phyloP scores from a whole-genome alignment of 1,140 invertebrate species.

The Stenopsyche tienmushanensis region DNA sequence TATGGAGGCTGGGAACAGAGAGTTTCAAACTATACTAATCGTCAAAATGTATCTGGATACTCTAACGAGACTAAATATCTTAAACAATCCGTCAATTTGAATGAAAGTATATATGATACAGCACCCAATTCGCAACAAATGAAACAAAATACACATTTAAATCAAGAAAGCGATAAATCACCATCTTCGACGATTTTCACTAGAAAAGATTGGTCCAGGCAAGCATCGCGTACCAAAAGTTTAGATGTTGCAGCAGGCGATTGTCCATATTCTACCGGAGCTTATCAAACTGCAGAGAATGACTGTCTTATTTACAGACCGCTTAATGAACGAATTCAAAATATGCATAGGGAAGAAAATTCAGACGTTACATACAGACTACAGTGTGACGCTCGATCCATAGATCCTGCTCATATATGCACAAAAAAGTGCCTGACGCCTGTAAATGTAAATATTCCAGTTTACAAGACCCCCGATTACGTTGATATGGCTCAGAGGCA shows the following conservation, averaged over 20 bases:
- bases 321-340: constrained; percentile 1
- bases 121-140: constrained; percentile 1
- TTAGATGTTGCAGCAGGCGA: constrained; percentile 49
- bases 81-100: constrained; percentile 1
- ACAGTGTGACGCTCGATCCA: constrained; percentile 48
- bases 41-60: constrained; percentile 20
- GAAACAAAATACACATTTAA: not conserved
- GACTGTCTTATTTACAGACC: not conserved
- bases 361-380: constrained; percentile 47
- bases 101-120: constrained; percentile 26
- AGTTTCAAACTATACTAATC: constrained; percentile 43
- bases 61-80: constrained; percentile 7
- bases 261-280: constrained; percentile 12
- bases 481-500: too few relatives aligned
- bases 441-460: constrained; percentile 9
- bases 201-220: constrained; percentile 58
- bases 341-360: too few relatives aligned
- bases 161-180: constrained; percentile 35
- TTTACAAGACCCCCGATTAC: constrained; percentile 33
- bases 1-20: constrained; percentile 54
- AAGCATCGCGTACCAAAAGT: constrained; percentile 57
- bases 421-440: constrained; percentile 45
- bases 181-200: constrained; percentile 58
- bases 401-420: constrained; percentile 54
- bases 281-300: constrained; percentile 11